phyloP scores from a whole-genome alignment of 2,113 vertebrate species.

The Andinoacara biseriatus region DNA sequence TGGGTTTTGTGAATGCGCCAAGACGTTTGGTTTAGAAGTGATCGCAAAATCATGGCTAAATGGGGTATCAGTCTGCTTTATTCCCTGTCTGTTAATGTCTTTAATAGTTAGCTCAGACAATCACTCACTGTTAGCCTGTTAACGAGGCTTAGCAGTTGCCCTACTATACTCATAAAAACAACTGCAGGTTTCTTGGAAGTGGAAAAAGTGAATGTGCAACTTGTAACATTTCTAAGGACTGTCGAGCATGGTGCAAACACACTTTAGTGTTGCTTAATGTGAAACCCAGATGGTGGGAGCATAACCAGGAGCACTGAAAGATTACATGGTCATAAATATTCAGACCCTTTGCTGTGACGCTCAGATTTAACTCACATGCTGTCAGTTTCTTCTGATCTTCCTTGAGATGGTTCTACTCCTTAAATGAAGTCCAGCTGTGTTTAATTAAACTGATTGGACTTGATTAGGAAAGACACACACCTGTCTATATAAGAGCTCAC shows the following conservation, averaged over 20 bases:
- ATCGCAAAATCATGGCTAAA: not conserved
- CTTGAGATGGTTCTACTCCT: too few species aligned
- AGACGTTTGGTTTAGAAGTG: not conserved
- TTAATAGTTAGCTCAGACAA: slow-evolving; percentile 28
- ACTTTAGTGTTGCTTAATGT: not conserved
- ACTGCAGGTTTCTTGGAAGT: not conserved
- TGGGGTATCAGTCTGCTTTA: not conserved
- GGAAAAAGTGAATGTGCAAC: not conserved
- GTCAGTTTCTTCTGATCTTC: too few species aligned
- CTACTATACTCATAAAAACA: not conserved
- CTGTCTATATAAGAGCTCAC: too few species aligned
- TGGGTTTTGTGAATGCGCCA: slow-evolving; percentile 30
- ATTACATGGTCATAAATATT: too few species aligned
- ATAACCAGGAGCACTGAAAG: not conserved
- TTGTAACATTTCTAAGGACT: not conserved
- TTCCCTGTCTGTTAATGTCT: slow-evolving; percentile 20
- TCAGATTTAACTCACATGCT: too few species aligned
- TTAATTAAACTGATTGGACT: too few species aligned
- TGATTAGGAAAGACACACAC: too few species aligned
- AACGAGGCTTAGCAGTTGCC: not conserved
- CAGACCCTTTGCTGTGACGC: too few species aligned
- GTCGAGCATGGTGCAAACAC: not conserved
- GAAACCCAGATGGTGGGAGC: not conserved
- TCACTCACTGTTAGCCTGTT: slow-evolving; percentile 4
- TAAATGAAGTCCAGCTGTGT: too few species aligned